Conservation (phyloP, 53 echinoderm and acorn worm genomes). For the Hippasteria phrygiana region DNA sequence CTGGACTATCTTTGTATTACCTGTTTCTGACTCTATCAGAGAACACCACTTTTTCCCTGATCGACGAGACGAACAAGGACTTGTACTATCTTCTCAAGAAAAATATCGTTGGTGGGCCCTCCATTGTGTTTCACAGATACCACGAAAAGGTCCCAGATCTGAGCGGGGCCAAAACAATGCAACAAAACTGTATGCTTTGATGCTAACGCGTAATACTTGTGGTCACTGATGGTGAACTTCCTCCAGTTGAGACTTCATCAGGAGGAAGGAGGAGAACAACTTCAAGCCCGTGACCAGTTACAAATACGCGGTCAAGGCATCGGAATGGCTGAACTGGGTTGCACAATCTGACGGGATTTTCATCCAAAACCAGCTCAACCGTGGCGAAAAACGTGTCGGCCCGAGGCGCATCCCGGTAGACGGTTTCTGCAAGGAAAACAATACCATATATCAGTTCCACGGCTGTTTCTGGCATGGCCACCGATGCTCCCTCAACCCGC, state of each 20-base stretch:
- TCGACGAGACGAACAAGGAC: no score
- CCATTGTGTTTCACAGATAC: no score
- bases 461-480: conserved; percentile 22
- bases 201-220: conserved; percentile 40
- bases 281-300: neutral
- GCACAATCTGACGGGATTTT: neutral
- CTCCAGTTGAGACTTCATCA: conserved; percentile 37
- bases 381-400: conserved; percentile 26
- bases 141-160: no score
- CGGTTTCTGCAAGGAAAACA: conserved; percentile 29
- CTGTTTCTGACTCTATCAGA: no score
- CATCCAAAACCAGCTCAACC: conserved; percentile 38
- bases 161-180: conserved; percentile 13
- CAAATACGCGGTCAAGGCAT: neutral
- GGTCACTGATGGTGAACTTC: conserved; percentile 47
- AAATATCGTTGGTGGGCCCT: no score
- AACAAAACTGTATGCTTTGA: conserved; percentile 43
- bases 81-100: no score
- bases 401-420: neutral
- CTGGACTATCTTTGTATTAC: no score
- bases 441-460: conserved; percentile 27
- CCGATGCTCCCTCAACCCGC: conserved; percentile 6
- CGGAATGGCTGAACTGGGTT: conserved; percentile 40
- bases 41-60: no score
- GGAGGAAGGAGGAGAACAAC: neutral